phyloP scores from a whole-genome alignment of 2,888 invertebrate species.

The Craniophora ligustri region DNA sequence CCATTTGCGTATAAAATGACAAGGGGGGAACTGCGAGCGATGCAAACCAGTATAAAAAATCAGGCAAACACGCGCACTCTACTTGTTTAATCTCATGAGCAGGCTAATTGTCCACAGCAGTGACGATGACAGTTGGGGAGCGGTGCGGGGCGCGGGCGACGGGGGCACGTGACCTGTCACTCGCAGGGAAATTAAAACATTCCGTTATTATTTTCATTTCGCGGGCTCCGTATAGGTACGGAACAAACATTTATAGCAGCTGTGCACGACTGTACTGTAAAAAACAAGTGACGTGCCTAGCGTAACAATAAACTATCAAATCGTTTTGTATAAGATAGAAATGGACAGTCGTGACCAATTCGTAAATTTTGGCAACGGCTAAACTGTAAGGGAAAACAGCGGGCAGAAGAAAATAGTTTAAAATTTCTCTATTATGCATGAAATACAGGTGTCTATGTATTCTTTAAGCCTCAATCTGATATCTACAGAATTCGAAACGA shows the following conservation, averaged over 20 bases:
- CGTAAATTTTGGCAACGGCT: constrained; percentile 39
- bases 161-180: constrained; percentile 88
- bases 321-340: constrained; percentile 41
- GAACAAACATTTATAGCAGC: constrained; percentile 34
- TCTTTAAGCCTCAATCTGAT: constrained; percentile 5
- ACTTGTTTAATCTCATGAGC: constrained; percentile 86
- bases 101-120: constrained; percentile 86
- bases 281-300: constrained; percentile 40
- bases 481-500: background rate
- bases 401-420: background rate
- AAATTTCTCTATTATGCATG: constrained; percentile 32
- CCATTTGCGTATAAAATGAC: constrained; percentile 63
- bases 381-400: constrained; percentile 33
- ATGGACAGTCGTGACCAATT: constrained; percentile 43
- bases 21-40: constrained; percentile 61
- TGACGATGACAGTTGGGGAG: constrained; percentile 82
- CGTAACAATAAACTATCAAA: constrained; percentile 36
- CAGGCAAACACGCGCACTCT: constrained; percentile 70
- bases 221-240: constrained; percentile 46
- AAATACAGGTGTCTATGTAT: constrained; percentile 5
- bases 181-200: constrained; percentile 88
- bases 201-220: constrained; percentile 85
- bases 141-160: constrained; percentile 50
- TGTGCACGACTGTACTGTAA: constrained; percentile 40
- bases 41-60: constrained; percentile 66